A percentile compares a stretch with the other conserved stretches of the same genome.
phyloP scores from a whole-genome alignment of 2,888 invertebrate species.

The Pollenia griseotomentosa region DNA sequence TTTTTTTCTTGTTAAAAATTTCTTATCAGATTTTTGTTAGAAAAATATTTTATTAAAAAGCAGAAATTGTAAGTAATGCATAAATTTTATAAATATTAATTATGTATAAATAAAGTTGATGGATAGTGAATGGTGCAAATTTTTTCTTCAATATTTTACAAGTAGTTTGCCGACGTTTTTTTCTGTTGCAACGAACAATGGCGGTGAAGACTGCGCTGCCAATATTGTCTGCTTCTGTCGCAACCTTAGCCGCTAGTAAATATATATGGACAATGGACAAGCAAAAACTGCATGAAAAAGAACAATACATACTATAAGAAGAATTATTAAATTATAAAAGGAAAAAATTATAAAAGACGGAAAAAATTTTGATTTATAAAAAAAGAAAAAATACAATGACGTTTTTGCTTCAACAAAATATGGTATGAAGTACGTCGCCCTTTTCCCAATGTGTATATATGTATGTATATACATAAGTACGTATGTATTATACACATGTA shows the following conservation, averaged over 20 bases:
- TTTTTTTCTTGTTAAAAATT: conserved; percentile 33
- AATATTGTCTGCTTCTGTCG: conserved; percentile 39
- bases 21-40: conserved; percentile 32
- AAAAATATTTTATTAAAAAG: conserved; percentile 40
- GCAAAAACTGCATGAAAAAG: conserved; percentile 23
- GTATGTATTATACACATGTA: neutral
- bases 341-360: neutral
- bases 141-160: conserved; percentile 50
- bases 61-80: conserved; percentile 66
- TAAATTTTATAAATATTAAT: neutral
- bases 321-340: neutral
- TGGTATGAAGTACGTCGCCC: conserved; percentile 63
- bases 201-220: conserved; percentile 66
- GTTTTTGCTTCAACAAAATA: conserved; percentile 5
- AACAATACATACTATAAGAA: neutral
- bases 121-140: conserved; percentile 25
- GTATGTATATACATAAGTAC: conserved; percentile 7
- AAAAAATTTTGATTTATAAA: neutral
- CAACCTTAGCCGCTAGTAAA: conserved; percentile 57
- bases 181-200: conserved; percentile 68
- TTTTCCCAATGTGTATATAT: conserved; percentile 61
- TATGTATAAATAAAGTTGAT: conserved; percentile 23
- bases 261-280: conserved; percentile 16
- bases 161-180: conserved; percentile 59
- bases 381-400: neutral